A percentile compares a stretch with the other conserved stretches of the same genome.
Evolutionary conservation across 2,797 vertebrate genomes (phyloP).

Genomic region (Propithecus deckenii): DNA sequence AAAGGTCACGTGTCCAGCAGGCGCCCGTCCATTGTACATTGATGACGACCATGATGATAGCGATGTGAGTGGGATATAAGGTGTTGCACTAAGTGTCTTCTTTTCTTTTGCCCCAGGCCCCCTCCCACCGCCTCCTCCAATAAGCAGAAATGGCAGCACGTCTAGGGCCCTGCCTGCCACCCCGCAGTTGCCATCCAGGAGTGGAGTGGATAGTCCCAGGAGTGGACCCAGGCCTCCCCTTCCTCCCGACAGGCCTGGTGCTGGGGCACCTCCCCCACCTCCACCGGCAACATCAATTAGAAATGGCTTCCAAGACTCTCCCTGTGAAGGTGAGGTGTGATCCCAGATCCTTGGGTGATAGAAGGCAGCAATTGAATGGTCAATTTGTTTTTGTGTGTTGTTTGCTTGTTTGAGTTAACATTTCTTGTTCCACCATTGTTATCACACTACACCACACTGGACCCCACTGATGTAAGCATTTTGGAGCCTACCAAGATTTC

Average conservation of each 20-base stretch:
- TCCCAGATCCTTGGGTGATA: background rate
- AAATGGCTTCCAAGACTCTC: conserved; percentile 93
- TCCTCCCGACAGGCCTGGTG: conserved; percentile 92
- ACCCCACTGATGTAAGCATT: background rate
- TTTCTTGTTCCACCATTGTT: background rate
- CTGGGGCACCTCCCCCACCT: conserved; percentile 84
- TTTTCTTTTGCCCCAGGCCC: conserved; percentile 86
- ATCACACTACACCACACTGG: background rate
- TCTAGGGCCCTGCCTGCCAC: conserved; percentile 87
- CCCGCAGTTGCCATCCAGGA: conserved; percentile 89
- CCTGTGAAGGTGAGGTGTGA: conserved; percentile 81
- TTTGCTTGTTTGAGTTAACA: background rate
- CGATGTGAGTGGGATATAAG: background rate
- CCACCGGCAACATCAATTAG: conserved; percentile 90
- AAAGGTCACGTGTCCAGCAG: background rate
- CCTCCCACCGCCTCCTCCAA: conserved; percentile 93
- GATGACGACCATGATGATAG: background rate
- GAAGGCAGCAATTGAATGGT: background rate
- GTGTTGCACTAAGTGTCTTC: background rate
- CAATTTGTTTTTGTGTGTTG: background rate
- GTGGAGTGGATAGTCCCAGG: conserved; percentile 87
- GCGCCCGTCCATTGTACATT: background rate
- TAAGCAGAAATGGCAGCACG: conserved; percentile 88
- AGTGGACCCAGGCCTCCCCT: conserved; percentile 90
- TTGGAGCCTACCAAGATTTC: background rate